A percentile compares a stretch with the other conserved stretches of the same genome.
Evolutionary conservation across 2,113 vertebrate species (phyloP).

Genomic region (Stigmatopora argus): DNA sequence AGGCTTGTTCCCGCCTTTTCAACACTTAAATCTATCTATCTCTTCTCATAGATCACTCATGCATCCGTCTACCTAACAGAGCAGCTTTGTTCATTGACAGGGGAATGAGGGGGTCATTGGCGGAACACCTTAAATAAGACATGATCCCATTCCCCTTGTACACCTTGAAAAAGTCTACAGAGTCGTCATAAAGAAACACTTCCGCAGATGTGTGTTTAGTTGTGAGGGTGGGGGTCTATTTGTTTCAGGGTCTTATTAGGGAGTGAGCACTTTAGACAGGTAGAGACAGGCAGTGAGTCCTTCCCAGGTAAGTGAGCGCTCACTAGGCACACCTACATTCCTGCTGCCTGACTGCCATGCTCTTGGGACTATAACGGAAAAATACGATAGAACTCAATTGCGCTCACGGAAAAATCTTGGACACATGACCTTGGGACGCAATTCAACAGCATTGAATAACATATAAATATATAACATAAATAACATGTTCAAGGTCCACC

Average conservation of each 20-base stretch:
- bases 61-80: conserved; percentile 29
- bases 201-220: conserved; percentile 12
- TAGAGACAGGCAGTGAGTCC: conserved; percentile 57
- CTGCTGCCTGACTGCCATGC: conserved; percentile 54
- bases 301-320: conserved; percentile 55
- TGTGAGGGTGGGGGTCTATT: not conserved
- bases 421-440: conserved; percentile 15
- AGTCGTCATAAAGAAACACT: conserved; percentile 15
- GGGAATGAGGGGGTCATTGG: conserved; percentile 44
- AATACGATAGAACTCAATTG: conserved; percentile 24
- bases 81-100: conserved; percentile 56
- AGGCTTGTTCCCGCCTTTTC: conserved; percentile 15
- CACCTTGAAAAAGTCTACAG: not conserved
- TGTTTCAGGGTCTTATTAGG: conserved; percentile 45
- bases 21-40: conserved; percentile 24
- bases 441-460: conserved; percentile 9
- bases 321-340: conserved; percentile 69
- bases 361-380: conserved; percentile 35
- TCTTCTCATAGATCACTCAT: conserved; percentile 39
- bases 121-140: conserved; percentile 29
- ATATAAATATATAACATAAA: too few species aligned
- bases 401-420: conserved; percentile 24
- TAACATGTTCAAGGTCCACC: conserved; percentile 15
- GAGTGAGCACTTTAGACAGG: conserved; percentile 60
- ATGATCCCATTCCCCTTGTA: conserved; percentile 2